Conservation (phyloP, 1,140 invertebrate species). For the Zaprionus davidi region DNA sequence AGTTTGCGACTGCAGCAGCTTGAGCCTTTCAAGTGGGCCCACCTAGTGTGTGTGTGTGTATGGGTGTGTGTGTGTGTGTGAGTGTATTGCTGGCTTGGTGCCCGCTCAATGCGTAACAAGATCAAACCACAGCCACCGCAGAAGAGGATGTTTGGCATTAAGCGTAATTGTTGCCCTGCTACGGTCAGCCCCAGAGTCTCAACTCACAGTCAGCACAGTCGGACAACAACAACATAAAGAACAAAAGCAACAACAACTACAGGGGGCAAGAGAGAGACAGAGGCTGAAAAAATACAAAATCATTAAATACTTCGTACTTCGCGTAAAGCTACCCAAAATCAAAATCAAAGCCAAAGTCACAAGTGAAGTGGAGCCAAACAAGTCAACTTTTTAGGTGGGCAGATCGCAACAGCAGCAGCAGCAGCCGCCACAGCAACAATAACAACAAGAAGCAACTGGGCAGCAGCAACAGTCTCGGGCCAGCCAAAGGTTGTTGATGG, state of each 20-base stretch:
- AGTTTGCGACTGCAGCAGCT: conserved; percentile 20
- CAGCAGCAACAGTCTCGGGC: conserved; percentile 38
- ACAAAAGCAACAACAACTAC: too few species aligned
- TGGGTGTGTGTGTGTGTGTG: neutral
- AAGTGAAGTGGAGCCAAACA: conserved; percentile 70
- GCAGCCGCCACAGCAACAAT: neutral
- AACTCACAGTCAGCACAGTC: conserved; percentile 4
- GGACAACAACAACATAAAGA: conserved; percentile 4
- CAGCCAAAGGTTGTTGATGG: conserved; percentile 77
- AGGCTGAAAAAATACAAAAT: conserved; percentile 59
- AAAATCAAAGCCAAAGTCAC: conserved; percentile 74
- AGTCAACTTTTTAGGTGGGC: conserved; percentile 61
- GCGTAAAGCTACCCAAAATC: conserved; percentile 36
- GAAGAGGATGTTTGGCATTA: conserved; percentile 81
- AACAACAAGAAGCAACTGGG: conserved; percentile 30
- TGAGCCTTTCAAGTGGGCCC: conserved; percentile 19
- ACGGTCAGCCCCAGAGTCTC: conserved; percentile 26
- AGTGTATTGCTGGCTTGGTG: neutral
- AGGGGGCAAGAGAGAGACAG: conserved; percentile 31
- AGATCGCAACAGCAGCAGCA: conserved; percentile 25
- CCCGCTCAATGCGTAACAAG: conserved; percentile 74
- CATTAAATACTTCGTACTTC: conserved; percentile 78
- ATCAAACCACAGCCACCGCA: conserved; percentile 79
- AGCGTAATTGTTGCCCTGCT: conserved; percentile 78
- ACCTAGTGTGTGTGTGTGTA: conserved; percentile 9